A percentile compares a stretch with the other conserved stretches of the same genome.
phyloP scores from a whole-genome alignment of 2,797 vertebrate genomes.

The Amniataba percoides region DNA sequence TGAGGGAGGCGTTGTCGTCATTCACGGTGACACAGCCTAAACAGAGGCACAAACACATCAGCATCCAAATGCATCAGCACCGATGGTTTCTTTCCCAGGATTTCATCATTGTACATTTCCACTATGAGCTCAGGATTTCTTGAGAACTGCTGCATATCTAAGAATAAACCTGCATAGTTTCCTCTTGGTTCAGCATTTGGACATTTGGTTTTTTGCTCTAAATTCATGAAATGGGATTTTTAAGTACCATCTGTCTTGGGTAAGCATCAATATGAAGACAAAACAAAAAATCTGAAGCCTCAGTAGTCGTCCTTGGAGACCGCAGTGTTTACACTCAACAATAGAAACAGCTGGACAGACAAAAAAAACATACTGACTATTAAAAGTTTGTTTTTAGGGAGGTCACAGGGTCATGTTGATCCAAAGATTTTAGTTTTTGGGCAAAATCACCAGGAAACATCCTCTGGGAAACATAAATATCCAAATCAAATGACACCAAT shows the following conservation, averaged over 20 bases:
- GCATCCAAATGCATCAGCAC: constrained; percentile 30
- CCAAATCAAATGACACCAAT: not conserved
- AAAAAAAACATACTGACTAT: not conserved
- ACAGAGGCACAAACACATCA: constrained; percentile 34
- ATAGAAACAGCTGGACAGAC: not conserved
- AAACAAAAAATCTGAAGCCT: not conserved
- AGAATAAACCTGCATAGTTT: constrained; percentile 33
- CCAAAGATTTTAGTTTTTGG: not conserved
- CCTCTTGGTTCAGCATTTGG: constrained; percentile 7
- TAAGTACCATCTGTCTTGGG: not conserved
- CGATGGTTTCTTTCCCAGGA: constrained; percentile 26
- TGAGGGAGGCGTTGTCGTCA: constrained; percentile 49
- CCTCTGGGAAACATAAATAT: not conserved
- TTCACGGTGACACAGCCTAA: constrained; percentile 50
- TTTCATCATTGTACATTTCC: constrained; percentile 52
- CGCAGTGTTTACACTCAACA: not conserved
- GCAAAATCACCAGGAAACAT: not conserved
- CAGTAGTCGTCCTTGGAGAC: not conserved
- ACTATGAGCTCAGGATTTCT: constrained; percentile 21
- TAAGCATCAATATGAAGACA: not conserved
- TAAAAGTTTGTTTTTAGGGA: not conserved
- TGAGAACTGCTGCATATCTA: constrained; percentile 5
- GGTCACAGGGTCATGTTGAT: not conserved
- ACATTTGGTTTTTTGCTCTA: not conserved
- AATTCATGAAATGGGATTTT: constrained; percentile 19